Evolutionary conservation across 2,113 vertebrate genomes (phyloP).

Genomic region (Orthonyx spaldingii): DNA sequence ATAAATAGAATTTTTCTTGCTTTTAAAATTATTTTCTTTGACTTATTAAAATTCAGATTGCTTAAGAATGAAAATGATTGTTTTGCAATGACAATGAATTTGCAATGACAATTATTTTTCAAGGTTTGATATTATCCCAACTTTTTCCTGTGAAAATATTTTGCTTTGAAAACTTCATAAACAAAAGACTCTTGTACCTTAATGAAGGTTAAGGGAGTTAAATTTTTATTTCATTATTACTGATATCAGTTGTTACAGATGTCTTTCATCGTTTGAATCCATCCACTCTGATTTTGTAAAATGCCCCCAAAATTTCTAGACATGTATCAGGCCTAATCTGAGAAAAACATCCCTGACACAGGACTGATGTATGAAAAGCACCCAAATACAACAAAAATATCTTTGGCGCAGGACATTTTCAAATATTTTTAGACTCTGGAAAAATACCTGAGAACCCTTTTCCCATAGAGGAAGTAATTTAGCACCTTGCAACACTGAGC

Average conservation of each 20-base stretch:
- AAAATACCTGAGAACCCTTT: background rate
- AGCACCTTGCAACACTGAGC: background rate
- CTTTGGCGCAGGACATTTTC: background rate
- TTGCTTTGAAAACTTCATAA: background rate
- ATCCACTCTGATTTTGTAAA: background rate
- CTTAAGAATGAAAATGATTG: background rate
- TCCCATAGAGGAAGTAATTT: background rate
- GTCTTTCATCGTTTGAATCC: background rate
- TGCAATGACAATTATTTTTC: background rate
- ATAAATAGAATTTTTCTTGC: background rate
- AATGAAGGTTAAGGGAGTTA: background rate
- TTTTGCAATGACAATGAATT: background rate
- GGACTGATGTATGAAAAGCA: background rate
- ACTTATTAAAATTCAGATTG: background rate
- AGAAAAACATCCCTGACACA: accelerated
- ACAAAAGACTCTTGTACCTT: background rate
- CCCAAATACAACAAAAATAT: background rate
- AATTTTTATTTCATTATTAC: background rate
- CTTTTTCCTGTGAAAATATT: background rate
- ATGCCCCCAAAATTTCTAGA: background rate
- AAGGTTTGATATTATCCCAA: background rate
- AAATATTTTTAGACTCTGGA: background rate
- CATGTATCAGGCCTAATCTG: background rate
- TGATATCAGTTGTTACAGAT: background rate
- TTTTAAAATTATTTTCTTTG: background rate